Evolutionary conservation across 2,888 invertebrate genomes (phyloP).

Genomic region (Pheosia gnoma): DNA sequence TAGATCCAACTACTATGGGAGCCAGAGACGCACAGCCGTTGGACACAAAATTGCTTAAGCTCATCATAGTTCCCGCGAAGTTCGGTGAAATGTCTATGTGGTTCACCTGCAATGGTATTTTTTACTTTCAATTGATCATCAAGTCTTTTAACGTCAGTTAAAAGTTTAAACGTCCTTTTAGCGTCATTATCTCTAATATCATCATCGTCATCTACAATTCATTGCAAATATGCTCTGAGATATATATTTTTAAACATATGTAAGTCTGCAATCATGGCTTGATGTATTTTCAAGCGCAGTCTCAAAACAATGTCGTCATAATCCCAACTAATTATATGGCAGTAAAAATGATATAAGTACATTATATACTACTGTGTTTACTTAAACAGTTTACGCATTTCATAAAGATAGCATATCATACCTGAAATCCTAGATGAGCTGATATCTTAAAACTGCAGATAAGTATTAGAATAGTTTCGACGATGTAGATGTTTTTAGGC

Average conservation of each 20-base stretch:
- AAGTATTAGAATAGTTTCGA: constrained; percentile 83
- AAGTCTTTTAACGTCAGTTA: no score
- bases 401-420: constrained; percentile 45
- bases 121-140: no score
- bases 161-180: no score
- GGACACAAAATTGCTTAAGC: constrained; percentile 90
- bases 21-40: constrained; percentile 89
- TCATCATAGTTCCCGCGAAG: constrained; percentile 92
- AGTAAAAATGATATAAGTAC: not conserved
- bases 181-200: no score
- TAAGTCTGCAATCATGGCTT: not conserved
- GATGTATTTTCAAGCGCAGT: not conserved
- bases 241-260: not conserved
- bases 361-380: constrained; percentile 9
- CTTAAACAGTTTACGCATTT: not conserved
- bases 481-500: constrained; percentile 74
- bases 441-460: constrained; percentile 86
- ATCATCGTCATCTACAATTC: no score
- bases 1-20: constrained; percentile 87
- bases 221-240: no score
- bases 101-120: constrained; percentile 81
- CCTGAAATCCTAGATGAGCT: constrained; percentile 85
- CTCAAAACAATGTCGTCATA: not conserved
- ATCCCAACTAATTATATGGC: not conserved
- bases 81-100: constrained; percentile 93